Evolutionary conservation across 2,797 vertebrate genomes (phyloP).

Genomic region (Danionella dracula): DNA sequence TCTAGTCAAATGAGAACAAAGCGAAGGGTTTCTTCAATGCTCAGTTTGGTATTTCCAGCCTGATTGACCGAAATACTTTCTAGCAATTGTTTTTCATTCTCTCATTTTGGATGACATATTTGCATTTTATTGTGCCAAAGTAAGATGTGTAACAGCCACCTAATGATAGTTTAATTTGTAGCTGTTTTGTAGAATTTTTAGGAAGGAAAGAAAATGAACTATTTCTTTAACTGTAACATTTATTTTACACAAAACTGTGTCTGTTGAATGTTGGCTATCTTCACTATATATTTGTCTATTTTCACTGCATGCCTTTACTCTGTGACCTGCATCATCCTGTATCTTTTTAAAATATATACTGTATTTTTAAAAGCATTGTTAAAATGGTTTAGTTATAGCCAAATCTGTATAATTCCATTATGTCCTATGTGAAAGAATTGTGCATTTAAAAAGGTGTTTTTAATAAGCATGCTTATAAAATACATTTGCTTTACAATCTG

Average conservation of each 20-base stretch:
- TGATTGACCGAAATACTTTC: conserved; percentile 20
- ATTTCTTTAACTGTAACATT: too few species aligned
- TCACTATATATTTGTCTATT: conserved; percentile 7
- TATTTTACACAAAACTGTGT: too few species aligned
- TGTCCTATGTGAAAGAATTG: too few species aligned
- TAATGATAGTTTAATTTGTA: too few species aligned
- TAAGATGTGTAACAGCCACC: too few species aligned
- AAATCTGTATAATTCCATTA: background rate
- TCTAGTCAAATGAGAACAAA: background rate
- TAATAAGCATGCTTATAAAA: background rate
- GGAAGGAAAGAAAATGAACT: too few species aligned
- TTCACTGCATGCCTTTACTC: conserved; percentile 1
- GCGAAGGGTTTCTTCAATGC: background rate
- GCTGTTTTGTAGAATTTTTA: too few species aligned
- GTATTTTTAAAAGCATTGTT: too few species aligned
- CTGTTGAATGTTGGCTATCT: background rate
- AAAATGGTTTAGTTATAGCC: background rate
- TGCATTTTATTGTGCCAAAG: conserved; percentile 25
- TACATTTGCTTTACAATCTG: too few species aligned
- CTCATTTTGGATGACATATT: background rate
- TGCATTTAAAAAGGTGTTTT: background rate
- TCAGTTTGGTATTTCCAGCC: background rate
- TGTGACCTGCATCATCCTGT: background rate
- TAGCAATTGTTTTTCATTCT: conserved; percentile 8
- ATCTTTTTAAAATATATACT: too few species aligned